Evolutionary conservation across 2,888 invertebrate genomes (phyloP).

Genomic region (Oxytorus armatus): DNA sequence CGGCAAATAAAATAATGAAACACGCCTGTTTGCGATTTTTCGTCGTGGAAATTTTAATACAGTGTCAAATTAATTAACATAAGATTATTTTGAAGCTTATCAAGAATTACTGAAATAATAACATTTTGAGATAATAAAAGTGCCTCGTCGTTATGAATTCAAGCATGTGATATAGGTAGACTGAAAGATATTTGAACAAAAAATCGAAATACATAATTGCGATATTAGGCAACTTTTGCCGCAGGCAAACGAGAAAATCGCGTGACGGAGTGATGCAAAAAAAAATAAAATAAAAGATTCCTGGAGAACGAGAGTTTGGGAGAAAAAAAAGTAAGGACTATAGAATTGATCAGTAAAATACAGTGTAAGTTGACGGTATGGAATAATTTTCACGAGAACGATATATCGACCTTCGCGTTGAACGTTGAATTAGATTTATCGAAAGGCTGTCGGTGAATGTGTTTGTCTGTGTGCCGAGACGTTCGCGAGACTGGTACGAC

Average conservation of each 20-base stretch:
- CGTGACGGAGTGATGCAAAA: slow-evolving; percentile 64
- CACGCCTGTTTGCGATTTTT: too few species aligned
- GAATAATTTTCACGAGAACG: slow-evolving; percentile 56
- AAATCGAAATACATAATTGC: slow-evolving; percentile 40
- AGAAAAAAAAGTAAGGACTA: slow-evolving; percentile 41
- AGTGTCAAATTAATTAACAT: too few species aligned
- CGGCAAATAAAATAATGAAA: too few species aligned
- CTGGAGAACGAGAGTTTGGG: slow-evolving; percentile 2
- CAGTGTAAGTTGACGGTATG: slow-evolving; percentile 14
- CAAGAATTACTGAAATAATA: not conserved
- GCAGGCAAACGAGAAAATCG: slow-evolving; percentile 59
- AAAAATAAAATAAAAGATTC: too few species aligned
- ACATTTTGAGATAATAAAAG: slow-evolving; percentile 6
- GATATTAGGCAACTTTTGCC: slow-evolving; percentile 18
- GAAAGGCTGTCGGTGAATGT: slow-evolving; percentile 51
- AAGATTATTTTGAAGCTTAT: too few species aligned
- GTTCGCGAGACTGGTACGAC: slow-evolving; percentile 67
- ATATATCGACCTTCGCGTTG: slow-evolving; percentile 67
- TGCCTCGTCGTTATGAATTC: slow-evolving; percentile 18
- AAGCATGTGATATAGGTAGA: not conserved
- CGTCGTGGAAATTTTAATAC: too few species aligned
- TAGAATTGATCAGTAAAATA: slow-evolving; percentile 41
- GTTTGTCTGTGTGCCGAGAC: too few species aligned
- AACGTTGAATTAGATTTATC: slow-evolving; percentile 68
- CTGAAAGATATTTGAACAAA: slow-evolving; percentile 12